Evolutionary conservation across 2,113 vertebrate genomes (phyloP).

Genomic region (Laticauda laticaudata): DNA sequence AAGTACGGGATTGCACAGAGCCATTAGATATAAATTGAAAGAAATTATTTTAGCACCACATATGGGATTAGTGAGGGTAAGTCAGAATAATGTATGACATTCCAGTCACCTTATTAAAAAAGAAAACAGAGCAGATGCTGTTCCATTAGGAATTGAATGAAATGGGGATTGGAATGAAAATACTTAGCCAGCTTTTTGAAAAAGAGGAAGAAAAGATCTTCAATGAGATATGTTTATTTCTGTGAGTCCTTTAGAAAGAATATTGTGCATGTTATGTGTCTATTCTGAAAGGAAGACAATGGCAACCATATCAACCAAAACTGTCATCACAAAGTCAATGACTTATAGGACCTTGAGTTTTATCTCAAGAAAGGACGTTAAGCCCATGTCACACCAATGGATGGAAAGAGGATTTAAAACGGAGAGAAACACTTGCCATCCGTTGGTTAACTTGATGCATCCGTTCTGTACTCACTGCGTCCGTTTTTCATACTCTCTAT

Average conservation of each 20-base stretch:
- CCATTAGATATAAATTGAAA: constrained; percentile 24
- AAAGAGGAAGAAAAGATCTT: not conserved
- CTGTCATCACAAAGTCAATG: not conserved
- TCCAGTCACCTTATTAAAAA: constrained; percentile 21
- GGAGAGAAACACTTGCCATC: too few relatives aligned
- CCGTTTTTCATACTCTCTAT: too few relatives aligned
- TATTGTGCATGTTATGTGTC: not conserved
- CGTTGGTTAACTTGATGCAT: too few relatives aligned
- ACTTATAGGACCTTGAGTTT: not conserved
- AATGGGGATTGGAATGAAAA: not conserved
- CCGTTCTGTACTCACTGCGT: too few relatives aligned
- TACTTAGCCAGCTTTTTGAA: not conserved
- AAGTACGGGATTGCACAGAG: constrained; percentile 17
- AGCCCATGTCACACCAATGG: too few relatives aligned
- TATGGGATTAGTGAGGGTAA: constrained; percentile 22
- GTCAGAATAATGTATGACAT: constrained; percentile 22
- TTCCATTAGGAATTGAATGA: constrained; percentile 4
- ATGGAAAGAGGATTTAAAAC: too few relatives aligned
- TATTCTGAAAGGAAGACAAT: not conserved
- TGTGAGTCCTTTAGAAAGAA: not conserved
- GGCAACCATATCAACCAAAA: not conserved
- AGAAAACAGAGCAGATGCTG: not conserved
- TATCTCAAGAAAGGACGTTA: not conserved
- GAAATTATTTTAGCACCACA: constrained; percentile 19
- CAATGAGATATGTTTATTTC: not conserved